Percentiles rank a stretch among this genome's conserved stretches.
Conservation (phyloP, 1,140 invertebrate genomes). For the Aethina tumida region DNA sequence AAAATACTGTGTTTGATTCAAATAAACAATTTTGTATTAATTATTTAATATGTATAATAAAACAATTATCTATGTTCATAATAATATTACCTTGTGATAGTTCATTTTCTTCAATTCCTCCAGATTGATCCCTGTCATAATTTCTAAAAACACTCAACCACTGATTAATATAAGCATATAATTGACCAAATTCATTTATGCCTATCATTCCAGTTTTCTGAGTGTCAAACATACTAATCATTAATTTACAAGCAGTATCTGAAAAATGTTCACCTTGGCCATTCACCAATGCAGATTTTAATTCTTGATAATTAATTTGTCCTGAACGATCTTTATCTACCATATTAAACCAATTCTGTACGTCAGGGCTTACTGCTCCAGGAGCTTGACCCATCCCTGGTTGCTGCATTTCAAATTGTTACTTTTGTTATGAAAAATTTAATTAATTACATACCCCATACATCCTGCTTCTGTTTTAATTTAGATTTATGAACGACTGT, state of each 20-base stretch:
- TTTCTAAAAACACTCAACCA: slow-evolving; percentile 75
- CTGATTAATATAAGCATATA: slow-evolving; percentile 83
- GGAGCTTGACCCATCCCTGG: too few relatives aligned
- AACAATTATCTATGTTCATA: neutral
- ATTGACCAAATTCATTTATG: slow-evolving; percentile 71
- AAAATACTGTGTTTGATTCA: neutral
- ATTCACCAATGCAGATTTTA: slow-evolving; percentile 76
- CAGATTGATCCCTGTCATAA: slow-evolving; percentile 74
- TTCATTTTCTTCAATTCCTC: slow-evolving; percentile 72
- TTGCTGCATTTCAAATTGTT: too few relatives aligned
- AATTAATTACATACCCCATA: too few relatives aligned
- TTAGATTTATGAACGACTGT: too few relatives aligned
- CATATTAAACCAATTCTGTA: slow-evolving; percentile 71
- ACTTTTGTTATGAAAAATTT: too few relatives aligned
- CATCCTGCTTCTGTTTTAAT: too few relatives aligned
- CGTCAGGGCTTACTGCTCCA: slow-evolving; percentile 45
- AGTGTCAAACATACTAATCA: slow-evolving; percentile 89
- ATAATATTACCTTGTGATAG: slow-evolving; percentile 52
- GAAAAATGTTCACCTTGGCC: slow-evolving; percentile 80
- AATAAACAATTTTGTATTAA: neutral
- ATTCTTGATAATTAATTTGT: slow-evolving; percentile 65
- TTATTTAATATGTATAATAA: too few relatives aligned
- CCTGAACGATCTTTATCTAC: slow-evolving; percentile 76
- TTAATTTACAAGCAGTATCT: slow-evolving; percentile 73
- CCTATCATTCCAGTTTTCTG: slow-evolving; percentile 81